A percentile compares a stretch with the other conserved stretches of the same genome.
phyloP scores from a whole-genome alignment of 2,797 vertebrate species.

The Amazonetta brasiliensis region DNA sequence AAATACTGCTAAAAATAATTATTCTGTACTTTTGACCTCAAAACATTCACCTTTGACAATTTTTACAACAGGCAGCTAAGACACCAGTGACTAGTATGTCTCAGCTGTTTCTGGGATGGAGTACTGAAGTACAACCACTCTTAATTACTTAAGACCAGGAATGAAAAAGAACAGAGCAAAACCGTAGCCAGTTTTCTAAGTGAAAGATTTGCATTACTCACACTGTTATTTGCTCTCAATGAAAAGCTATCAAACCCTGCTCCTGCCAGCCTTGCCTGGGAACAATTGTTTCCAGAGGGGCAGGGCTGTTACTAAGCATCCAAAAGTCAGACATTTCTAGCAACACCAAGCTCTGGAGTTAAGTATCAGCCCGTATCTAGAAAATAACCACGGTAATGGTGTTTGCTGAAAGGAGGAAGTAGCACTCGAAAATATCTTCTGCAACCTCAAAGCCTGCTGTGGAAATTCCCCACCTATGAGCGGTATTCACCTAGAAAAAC shows the following conservation, averaged over 20 bases:
- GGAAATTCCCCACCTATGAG: slow-evolving; percentile 1
- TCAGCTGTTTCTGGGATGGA: not conserved
- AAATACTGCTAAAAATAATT: not conserved
- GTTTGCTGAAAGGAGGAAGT: not conserved
- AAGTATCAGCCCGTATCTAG: not conserved
- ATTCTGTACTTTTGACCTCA: not conserved
- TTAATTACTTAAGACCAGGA: not conserved
- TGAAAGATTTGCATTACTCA: not conserved
- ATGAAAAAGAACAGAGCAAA: not conserved
- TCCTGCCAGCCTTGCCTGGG: not conserved
- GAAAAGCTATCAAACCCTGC: not conserved
- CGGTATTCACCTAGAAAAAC: not conserved
- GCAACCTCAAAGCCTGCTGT: not conserved
- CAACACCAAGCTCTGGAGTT: not conserved
- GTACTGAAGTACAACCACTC: not conserved
- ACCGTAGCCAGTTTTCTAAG: not conserved
- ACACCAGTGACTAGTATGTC: not conserved
- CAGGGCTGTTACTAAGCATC: not conserved
- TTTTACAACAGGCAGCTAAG: not conserved
- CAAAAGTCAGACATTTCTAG: slow-evolving; percentile 7
- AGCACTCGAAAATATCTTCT: not conserved
- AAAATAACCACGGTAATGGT: not conserved
- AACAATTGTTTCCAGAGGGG: not conserved
- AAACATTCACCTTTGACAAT: not conserved
- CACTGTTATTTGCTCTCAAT: not conserved